These are phyloP conservation scores for Ctenicera cuprea DNA, from an alignment of 2,888 invertebrate genomes.

Conservation along the genomic window DNA sequence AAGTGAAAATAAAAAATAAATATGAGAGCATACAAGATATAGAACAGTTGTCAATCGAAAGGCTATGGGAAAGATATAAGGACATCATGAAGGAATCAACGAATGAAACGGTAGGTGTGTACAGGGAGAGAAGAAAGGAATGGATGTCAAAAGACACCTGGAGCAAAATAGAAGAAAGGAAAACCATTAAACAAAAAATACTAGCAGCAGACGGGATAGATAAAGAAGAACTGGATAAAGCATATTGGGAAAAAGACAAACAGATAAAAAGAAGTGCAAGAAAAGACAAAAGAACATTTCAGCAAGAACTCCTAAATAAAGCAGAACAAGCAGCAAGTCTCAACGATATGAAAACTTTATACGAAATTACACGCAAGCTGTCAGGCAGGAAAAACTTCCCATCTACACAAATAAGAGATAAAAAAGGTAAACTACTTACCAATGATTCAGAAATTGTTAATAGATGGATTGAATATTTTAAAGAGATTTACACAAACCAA, in stretches of 20 bases:
- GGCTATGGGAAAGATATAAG: background rate
- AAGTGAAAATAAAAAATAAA: constrained; percentile 9
- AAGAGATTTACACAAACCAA: constrained; percentile 5
- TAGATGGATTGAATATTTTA: constrained; percentile 1
- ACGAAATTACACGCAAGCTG: constrained; percentile 2
- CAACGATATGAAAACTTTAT: no score
- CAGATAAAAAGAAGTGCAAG: constrained; percentile 5
- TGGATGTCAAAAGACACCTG: constrained; percentile 10
- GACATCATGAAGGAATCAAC: background rate
- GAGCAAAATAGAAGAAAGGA: constrained; percentile 10
- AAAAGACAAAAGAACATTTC: constrained; percentile 5
- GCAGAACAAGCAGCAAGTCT: constrained; percentile 4
- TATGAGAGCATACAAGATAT: constrained; percentile 5
- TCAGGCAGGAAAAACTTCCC: constrained; percentile 3
- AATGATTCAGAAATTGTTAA: background rate
- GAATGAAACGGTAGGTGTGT: constrained; percentile 4
- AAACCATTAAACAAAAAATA: constrained; percentile 4
- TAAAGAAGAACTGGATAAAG: constrained; percentile 6
- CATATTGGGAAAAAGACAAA: background rate
- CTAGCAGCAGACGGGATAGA: background rate
- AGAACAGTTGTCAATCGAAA: background rate
- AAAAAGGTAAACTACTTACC: no score
- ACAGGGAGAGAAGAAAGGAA: background rate
- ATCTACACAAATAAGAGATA: constrained; percentile 6
- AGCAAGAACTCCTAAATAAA: background rate